Base-by-base conservation (phyloP, 2,888 invertebrate species). In the Yponomeuta plumbellus region DNA sequence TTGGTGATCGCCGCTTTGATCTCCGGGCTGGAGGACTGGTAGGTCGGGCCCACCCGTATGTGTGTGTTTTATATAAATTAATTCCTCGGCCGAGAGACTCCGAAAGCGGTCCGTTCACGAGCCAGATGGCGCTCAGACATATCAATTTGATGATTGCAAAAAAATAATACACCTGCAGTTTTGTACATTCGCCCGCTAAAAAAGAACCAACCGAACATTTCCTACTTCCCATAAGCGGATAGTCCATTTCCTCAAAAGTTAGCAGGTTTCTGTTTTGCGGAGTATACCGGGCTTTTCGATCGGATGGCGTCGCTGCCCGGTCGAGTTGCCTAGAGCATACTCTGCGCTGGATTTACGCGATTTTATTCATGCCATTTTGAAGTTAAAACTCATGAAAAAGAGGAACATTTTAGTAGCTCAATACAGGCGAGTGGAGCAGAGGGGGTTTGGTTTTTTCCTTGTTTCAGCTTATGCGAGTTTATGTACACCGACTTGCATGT, bases 121-220 rank as follows among this genome's bases (percentile, higher is more conserved):
- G 82, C 90, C 91, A 91, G 89, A 90, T 90, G 90, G 85, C 86
- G 81, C 79, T 78, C 85, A 89, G 86, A 87, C 84, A 86, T 87
- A 88, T 91, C 90, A 90, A 91, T 91, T 90, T 90, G 86, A 86
- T 90, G 89, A 91, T 91, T 91, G 88, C 86, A 85, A 91, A 90
- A 86, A 89, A 89, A 81, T 71, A 76, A 34, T 34, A 34, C 34
- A 34, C 34, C 34, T 69, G 69, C 77, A 77, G 44, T 17, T 52
- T 52, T 52, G 44, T 52, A 52, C 44, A 52, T 17, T 52, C 44
- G 13, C 44, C 44, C 44, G 10, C 44, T 52, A 17, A 13, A 17
- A 17, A 17, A 5, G 17, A 52, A 52, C 39, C 17, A 52, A 2
- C 0, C 44, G 8, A 52, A 52, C 5, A 52, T 17, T 52, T 52